Conservation (phyloP, 2,113 vertebrate genomes). For the Neofelis nebulosa region DNA sequence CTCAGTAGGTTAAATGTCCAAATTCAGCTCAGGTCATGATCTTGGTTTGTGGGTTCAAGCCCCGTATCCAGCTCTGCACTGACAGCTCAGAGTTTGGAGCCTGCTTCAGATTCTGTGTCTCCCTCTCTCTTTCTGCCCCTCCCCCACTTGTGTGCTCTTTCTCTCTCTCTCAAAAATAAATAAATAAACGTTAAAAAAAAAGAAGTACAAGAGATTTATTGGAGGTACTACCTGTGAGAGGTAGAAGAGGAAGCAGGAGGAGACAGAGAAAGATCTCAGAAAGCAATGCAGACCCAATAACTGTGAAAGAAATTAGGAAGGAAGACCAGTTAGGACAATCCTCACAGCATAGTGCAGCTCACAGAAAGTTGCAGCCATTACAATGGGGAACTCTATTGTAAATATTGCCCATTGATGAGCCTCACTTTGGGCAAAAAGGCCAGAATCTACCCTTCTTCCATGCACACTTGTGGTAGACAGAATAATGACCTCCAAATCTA, state of each 20-base stretch:
- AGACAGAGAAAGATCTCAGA: background rate
- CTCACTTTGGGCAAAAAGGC: background rate
- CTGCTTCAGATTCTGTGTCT: background rate
- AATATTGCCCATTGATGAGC: background rate
- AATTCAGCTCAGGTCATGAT: background rate
- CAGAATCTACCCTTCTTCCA: background rate
- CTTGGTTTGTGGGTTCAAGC: background rate
- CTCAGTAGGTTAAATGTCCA: background rate
- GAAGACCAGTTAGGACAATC: background rate
- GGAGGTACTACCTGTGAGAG: background rate
- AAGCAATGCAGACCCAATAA: background rate
- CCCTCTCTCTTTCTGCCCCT: background rate
- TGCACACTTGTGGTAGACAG: background rate
- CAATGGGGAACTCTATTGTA: rapidly evolving
- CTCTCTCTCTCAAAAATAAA: too few relatives aligned
- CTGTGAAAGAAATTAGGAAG: background rate
- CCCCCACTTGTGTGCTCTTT: too few relatives aligned
- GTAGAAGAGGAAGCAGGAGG: background rate
- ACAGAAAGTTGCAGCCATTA: background rate
- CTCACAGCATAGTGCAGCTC: background rate
- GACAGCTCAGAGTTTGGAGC: background rate
- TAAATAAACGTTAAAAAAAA: too few relatives aligned
- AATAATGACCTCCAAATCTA: background rate
- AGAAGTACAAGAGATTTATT: background rate
- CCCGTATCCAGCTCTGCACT: rapidly evolving